A percentile compares a stretch with the other conserved stretches of the same genome.
Evolutionary conservation across 1,140 invertebrate genomes (phyloP).

Genomic region (Bombus picipes): DNA sequence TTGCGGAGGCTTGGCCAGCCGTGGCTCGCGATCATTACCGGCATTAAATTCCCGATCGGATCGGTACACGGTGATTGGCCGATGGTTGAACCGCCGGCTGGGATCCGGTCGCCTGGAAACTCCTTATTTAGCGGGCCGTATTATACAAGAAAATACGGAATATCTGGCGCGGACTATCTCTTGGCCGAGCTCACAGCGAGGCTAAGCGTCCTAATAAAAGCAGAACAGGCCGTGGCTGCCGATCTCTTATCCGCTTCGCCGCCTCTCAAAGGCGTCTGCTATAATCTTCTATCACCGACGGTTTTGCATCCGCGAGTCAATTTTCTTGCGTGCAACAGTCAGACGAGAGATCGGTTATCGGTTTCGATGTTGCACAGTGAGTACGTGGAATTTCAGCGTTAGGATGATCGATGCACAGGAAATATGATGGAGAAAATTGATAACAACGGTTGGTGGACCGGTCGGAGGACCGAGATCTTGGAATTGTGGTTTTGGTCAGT

Average conservation of each 20-base stretch:
- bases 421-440: not conserved
- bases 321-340: conserved; percentile 6
- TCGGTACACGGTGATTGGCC: conserved; percentile 39
- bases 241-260: conserved; percentile 44
- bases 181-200: not conserved
- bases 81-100: conserved; percentile 10
- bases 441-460: not conserved
- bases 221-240: conserved; percentile 60
- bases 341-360: not conserved
- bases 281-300: conserved; percentile 63
- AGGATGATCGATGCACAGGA: conserved; percentile 7
- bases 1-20: not conserved
- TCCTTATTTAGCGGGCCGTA: conserved; percentile 70
- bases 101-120: conserved; percentile 48
- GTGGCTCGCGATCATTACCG: conserved; percentile 39
- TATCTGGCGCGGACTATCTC: conserved; percentile 73
- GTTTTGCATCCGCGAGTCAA: conserved; percentile 20
- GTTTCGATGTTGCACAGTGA: not conserved
- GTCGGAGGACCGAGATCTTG: not conserved
- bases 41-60: conserved; percentile 41
- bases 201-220: conserved; percentile 69
- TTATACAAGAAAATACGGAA: conserved; percentile 73
- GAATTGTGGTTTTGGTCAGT: not conserved
- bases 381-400: not conserved
- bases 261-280: conserved; percentile 43